These are phyloP conservation scores for Melieria picta DNA, from an alignment of 2,888 invertebrate species.

Conservation along the genomic window DNA sequence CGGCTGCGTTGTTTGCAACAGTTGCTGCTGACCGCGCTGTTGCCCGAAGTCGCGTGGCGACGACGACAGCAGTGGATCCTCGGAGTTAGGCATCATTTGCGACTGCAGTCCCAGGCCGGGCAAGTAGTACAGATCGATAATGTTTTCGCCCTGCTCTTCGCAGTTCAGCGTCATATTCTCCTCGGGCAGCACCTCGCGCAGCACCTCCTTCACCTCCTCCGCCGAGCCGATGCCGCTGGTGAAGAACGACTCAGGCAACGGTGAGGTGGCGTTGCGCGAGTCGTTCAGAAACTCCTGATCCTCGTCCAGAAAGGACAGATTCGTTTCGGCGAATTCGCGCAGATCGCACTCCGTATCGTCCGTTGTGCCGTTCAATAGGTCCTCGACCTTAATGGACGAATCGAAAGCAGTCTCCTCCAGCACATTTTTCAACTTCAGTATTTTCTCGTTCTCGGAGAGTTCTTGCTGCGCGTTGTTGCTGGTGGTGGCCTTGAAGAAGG, in stretches of 20 bases:
- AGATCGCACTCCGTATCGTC: constrained; percentile 62
- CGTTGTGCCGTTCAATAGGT: constrained; percentile 59
- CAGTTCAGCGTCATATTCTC: constrained; percentile 71
- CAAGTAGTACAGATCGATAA: constrained; percentile 65
- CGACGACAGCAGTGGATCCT: constrained; percentile 84
- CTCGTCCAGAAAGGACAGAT: constrained; percentile 65
- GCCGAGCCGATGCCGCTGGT: constrained; percentile 85
- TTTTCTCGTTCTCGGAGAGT: constrained; percentile 62
- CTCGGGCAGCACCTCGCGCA: constrained; percentile 85
- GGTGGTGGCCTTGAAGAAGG: constrained; percentile 57
- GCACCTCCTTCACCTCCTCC: constrained; percentile 86
- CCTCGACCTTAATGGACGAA: constrained; percentile 62
- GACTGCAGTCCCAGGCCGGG: constrained; percentile 73
- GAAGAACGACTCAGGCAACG: constrained; percentile 84
- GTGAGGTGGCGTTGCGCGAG: constrained; percentile 81
- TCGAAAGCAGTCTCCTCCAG: constrained; percentile 62
- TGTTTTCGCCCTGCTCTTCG: constrained; percentile 59
- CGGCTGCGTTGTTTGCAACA: constrained; percentile 41
- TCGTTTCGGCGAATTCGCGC: constrained; percentile 64
- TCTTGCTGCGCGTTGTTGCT: constrained; percentile 45
- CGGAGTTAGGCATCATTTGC: constrained; percentile 89
- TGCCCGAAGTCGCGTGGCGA: constrained; percentile 81
- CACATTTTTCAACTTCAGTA: constrained; percentile 64
- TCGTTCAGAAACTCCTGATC: constrained; percentile 69
- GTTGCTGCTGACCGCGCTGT: constrained; percentile 50